phyloP scores from a whole-genome alignment of 2,888 invertebrate species.

The Drosophila eohydei region DNA sequence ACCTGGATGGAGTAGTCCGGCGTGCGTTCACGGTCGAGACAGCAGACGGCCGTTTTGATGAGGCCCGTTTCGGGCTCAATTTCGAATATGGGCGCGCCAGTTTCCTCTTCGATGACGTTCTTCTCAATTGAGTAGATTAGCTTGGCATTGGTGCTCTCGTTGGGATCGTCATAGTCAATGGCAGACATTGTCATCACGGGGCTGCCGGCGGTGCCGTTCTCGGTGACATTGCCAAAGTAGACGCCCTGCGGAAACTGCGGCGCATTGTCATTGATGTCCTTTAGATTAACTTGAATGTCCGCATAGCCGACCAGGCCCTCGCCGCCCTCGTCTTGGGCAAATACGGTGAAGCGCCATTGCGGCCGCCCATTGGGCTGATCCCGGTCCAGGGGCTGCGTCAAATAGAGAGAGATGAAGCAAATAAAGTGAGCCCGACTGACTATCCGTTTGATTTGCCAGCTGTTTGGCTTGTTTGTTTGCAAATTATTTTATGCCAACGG shows the following conservation, averaged over 20 bases:
- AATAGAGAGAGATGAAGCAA: not conserved
- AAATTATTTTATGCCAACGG: constrained; percentile 69
- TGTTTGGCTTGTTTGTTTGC: constrained; percentile 67
- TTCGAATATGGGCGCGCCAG: constrained; percentile 97
- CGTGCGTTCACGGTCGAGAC: constrained; percentile 95
- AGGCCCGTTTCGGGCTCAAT: constrained; percentile 98
- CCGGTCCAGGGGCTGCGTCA: constrained; percentile 93
- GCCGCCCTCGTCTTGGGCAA: constrained; percentile 97
- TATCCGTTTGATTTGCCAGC: constrained; percentile 59
- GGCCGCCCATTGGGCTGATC: constrained; percentile 98
- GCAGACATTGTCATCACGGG: constrained; percentile 99
- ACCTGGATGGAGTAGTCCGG: constrained; percentile 98
- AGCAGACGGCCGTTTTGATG: constrained; percentile 97
- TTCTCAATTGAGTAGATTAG: constrained; percentile 97
- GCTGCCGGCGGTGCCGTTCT: constrained; percentile 98
- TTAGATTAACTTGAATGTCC: constrained; percentile 97
- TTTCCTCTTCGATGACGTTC: constrained; percentile 98
- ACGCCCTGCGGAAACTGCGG: constrained; percentile 97
- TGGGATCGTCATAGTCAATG: constrained; percentile 97
- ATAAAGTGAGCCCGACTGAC: constrained; percentile 15
- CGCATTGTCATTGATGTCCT: constrained; percentile 98
- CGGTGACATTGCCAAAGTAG: constrained; percentile 97
- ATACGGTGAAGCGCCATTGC: constrained; percentile 97
- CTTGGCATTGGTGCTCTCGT: constrained; percentile 97
- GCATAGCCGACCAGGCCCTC: constrained; percentile 98